Evolutionary conservation across 2,888 invertebrate genomes (phyloP).

Genomic region (Blomia tropicalis): DNA sequence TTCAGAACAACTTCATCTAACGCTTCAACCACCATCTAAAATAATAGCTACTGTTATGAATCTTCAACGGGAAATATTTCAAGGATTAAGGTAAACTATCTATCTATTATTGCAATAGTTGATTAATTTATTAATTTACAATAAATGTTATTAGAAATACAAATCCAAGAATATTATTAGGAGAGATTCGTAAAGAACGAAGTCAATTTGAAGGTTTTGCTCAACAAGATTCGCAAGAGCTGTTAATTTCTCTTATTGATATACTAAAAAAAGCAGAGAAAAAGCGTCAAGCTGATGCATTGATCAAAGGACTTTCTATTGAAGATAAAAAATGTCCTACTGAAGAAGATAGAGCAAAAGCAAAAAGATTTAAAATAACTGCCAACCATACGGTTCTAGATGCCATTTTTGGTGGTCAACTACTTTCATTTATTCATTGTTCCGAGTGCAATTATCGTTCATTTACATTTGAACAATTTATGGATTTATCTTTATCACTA

Average conservation of each 20-base stretch:
- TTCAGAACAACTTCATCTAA: not conserved
- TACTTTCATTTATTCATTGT: slow-evolving; percentile 71
- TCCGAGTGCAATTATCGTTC: slow-evolving; percentile 73
- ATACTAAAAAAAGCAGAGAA: slow-evolving; percentile 56
- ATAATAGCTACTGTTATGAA: not conserved
- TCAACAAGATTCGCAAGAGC: slow-evolving; percentile 92
- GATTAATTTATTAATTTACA: slow-evolving; percentile 36
- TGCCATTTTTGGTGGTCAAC: slow-evolving; percentile 77
- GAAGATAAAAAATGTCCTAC: slow-evolving; percentile 7
- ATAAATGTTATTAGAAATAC: slow-evolving; percentile 32
- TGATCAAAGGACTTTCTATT: not conserved
- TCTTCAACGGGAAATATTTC: not conserved
- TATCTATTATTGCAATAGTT: slow-evolving; percentile 28
- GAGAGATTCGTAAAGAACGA: slow-evolving; percentile 7
- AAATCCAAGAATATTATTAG: slow-evolving; percentile 15
- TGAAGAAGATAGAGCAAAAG: slow-evolving; percentile 29
- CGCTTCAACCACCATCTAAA: not conserved
- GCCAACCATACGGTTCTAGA: slow-evolving; percentile 46
- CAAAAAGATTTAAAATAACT: slow-evolving; percentile 52
- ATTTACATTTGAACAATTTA: slow-evolving; percentile 72
- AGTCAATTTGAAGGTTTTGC: slow-evolving; percentile 38
- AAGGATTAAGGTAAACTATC: no score
- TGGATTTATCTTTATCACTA: slow-evolving; percentile 84
- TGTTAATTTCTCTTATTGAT: slow-evolving; percentile 74
- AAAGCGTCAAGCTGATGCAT: slow-evolving; percentile 18